Conservation (phyloP, 2,113 vertebrate genomes). For the Amphiprion ocellaris region DNA sequence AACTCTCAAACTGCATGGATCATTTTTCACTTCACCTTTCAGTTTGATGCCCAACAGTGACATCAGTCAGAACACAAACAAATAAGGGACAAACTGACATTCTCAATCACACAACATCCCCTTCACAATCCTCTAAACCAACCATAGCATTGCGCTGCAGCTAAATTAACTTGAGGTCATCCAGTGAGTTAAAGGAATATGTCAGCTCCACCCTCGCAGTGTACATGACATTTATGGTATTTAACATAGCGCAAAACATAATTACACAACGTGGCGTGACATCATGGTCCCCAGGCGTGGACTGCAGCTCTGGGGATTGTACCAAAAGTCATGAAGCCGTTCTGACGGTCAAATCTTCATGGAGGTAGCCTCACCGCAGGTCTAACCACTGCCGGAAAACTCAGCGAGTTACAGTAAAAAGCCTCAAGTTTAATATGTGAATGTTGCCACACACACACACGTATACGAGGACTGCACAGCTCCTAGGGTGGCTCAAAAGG, state of each 20-base stretch:
- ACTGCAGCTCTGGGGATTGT: constrained; percentile 48
- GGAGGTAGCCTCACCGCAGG: constrained; percentile 53
- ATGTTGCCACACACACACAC: constrained; percentile 62
- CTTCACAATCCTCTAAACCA: constrained; percentile 37
- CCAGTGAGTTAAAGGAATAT: constrained; percentile 68
- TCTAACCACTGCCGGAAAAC: constrained; percentile 66
- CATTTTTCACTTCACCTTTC: constrained; percentile 14
- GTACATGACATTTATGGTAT: constrained; percentile 67
- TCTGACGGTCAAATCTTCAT: constrained; percentile 44
- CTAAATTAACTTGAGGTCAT: constrained; percentile 77
- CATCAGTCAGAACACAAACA: constrained; percentile 59
- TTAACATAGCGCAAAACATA: constrained; percentile 70
- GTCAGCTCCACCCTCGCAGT: constrained; percentile 73
- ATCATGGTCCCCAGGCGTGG: constrained; percentile 68
- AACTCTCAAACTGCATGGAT: constrained; percentile 31
- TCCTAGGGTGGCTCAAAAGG: constrained; percentile 54
- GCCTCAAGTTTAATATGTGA: constrained; percentile 55
- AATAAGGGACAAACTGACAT: constrained; percentile 57
- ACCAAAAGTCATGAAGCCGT: constrained; percentile 37
- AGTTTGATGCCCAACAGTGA: constrained; percentile 45
- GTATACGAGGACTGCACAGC: constrained; percentile 41
- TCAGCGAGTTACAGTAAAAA: constrained; percentile 61
- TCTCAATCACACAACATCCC: constrained; percentile 43
- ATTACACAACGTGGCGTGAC: constrained; percentile 68
- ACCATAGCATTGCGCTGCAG: constrained; percentile 31